Conservation (phyloP, 2,113 vertebrate species). For the Podarcis cretensis region DNA sequence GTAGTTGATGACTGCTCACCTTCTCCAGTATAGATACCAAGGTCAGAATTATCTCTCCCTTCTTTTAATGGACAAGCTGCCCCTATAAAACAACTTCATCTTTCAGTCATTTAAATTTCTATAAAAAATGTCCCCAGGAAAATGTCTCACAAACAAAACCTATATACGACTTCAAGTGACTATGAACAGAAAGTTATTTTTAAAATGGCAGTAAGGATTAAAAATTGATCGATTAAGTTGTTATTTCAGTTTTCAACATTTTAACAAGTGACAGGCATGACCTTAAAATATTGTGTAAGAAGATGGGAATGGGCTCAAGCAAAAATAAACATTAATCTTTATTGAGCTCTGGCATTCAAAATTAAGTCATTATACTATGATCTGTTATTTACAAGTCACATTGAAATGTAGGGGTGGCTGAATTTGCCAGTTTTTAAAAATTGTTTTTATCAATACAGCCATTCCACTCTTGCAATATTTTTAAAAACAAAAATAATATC, state of each 20-base stretch:
- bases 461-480: neutral
- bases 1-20: too few species aligned
- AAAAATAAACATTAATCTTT: neutral
- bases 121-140: too few species aligned
- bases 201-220: too few species aligned
- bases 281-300: neutral
- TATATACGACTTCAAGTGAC: too few species aligned
- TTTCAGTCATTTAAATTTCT: neutral
- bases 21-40: too few species aligned
- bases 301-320: neutral
- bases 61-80: too few species aligned
- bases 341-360: neutral
- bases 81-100: neutral
- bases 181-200: too few species aligned
- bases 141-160: too few species aligned
- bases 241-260: neutral
- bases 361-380: neutral
- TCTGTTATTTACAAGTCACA: neutral
- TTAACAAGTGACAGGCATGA: conserved; percentile 1
- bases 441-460: neutral
- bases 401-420: neutral
- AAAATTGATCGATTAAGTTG: fast-evolving
- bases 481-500: neutral
- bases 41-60: too few species aligned
- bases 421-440: neutral